Evolutionary conservation across 1,140 invertebrate genomes (phyloP).

Genomic region (Artemia franciscana): DNA sequence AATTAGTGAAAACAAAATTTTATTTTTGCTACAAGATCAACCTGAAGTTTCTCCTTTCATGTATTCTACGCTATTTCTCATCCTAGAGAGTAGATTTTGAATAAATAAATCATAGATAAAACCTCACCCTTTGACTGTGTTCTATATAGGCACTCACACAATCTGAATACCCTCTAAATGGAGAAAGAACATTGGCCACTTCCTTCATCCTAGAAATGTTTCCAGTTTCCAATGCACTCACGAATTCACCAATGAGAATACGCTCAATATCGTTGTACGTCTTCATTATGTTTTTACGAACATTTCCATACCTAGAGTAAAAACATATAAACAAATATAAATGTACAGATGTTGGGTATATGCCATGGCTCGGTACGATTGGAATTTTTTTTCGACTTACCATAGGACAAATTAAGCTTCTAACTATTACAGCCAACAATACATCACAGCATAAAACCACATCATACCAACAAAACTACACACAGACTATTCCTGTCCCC

Average conservation of each 20-base stretch:
- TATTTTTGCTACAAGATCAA: too few relatives aligned
- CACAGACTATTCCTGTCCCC: too few relatives aligned
- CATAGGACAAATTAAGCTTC: too few relatives aligned
- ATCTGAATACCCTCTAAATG: conserved; percentile 88
- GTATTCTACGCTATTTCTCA: too few relatives aligned
- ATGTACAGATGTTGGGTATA: too few relatives aligned
- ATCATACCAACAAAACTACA: too few relatives aligned
- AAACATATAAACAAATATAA: conserved; percentile 10
- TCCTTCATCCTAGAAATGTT: conserved; percentile 77
- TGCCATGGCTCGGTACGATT: too few relatives aligned
- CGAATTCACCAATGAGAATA: conserved; percentile 83
- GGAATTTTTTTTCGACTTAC: too few relatives aligned
- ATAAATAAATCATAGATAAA: conserved; percentile 14
- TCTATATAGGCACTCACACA: conserved; percentile 94
- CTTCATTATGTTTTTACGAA: conserved; percentile 66
- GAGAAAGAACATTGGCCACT: conserved; percentile 65
- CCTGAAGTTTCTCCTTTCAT: too few relatives aligned
- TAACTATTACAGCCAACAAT: too few relatives aligned
- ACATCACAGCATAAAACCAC: too few relatives aligned
- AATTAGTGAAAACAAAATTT: too few relatives aligned
- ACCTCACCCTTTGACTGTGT: conserved; percentile 64
- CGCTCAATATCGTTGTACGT: conserved; percentile 90
- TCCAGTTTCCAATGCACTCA: conserved; percentile 44
- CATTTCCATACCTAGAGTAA: conserved; percentile 46
- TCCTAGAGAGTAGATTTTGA: conserved; percentile 38